Evolutionary conservation across 2,888 invertebrate genomes (phyloP).

Genomic region (Tetragnatha montana): DNA sequence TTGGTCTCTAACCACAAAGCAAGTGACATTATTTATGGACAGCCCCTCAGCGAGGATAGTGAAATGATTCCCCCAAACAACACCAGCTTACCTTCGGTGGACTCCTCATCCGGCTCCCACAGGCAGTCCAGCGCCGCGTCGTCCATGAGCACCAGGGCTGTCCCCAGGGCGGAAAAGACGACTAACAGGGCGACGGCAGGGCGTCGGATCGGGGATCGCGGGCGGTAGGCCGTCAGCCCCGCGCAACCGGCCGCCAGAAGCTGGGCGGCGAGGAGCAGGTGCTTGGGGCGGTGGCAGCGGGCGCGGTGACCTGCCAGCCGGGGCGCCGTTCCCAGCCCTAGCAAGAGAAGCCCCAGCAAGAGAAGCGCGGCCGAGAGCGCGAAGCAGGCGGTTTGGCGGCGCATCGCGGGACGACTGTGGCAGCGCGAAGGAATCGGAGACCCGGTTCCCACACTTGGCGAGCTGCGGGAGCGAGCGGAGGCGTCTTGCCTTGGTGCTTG

Average conservation of each 20-base stretch:
- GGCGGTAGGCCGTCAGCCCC: conserved; percentile 45
- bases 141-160: conserved; percentile 35
- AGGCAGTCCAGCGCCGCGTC: conserved; percentile 37
- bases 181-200: conserved; percentile 38
- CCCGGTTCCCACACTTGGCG: too few relatives aligned
- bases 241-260: conserved; percentile 33
- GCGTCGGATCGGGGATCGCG: conserved; percentile 19
- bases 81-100: conserved; percentile 35
- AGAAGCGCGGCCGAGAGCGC: conserved; percentile 40
- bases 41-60: background rate
- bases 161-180: conserved; percentile 34
- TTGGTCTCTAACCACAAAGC: too few relatives aligned
- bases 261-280: conserved; percentile 43
- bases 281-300: conserved; percentile 45
- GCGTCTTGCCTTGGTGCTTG: too few relatives aligned
- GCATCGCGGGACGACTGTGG: background rate
- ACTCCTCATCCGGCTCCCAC: background rate
- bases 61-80: background rate
- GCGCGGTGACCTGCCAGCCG: conserved; percentile 9
- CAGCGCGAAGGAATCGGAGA: background rate
- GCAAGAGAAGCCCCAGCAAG: conserved; percentile 39
- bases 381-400: conserved; percentile 54
- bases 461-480: too few relatives aligned
- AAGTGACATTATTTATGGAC: background rate
- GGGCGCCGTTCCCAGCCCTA: conserved; percentile 30